A percentile compares a stretch with the other conserved stretches of the same genome.
Conservation (phyloP, 2,797 vertebrate species). For the Zenarchopterus dispar region DNA sequence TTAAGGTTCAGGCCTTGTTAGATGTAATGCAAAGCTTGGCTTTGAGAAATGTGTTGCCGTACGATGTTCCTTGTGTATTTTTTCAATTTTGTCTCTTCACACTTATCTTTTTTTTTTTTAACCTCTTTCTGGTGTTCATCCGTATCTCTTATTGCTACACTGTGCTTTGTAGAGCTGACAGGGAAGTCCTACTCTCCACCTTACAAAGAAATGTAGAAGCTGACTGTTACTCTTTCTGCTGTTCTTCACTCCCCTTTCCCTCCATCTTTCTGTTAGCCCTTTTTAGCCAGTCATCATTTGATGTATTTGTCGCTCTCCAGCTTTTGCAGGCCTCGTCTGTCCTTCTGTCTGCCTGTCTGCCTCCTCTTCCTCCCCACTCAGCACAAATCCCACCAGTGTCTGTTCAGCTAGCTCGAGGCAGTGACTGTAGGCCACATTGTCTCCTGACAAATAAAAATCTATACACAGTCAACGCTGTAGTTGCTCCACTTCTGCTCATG, state of each 20-base stretch:
- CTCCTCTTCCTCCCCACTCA: slow-evolving; percentile 25
- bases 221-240: slow-evolving; percentile 43
- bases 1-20: no score
- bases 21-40: no score
- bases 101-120: no score
- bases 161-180: slow-evolving; percentile 7
- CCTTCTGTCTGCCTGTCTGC: no score
- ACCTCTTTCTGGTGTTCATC: no score
- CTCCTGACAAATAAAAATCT: slow-evolving; percentile 38
- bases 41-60: no score
- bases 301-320: slow-evolving; percentile 24
- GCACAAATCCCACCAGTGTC: slow-evolving; percentile 40
- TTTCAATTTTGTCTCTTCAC: no score
- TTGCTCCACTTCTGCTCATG: slow-evolving; percentile 22
- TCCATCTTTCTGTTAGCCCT: slow-evolving; percentile 1
- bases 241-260: slow-evolving; percentile 33
- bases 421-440: slow-evolving; percentile 28
- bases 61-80: no score
- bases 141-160: no score
- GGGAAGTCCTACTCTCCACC: slow-evolving; percentile 32
- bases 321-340: slow-evolving; percentile 18
- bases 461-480: background rate
- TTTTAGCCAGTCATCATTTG: slow-evolving; percentile 8
- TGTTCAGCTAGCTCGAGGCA: slow-evolving; percentile 28
- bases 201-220: slow-evolving; percentile 27